Base-by-base conservation (phyloP, 2,797 vertebrate species). In the Australoheros facetus region DNA sequence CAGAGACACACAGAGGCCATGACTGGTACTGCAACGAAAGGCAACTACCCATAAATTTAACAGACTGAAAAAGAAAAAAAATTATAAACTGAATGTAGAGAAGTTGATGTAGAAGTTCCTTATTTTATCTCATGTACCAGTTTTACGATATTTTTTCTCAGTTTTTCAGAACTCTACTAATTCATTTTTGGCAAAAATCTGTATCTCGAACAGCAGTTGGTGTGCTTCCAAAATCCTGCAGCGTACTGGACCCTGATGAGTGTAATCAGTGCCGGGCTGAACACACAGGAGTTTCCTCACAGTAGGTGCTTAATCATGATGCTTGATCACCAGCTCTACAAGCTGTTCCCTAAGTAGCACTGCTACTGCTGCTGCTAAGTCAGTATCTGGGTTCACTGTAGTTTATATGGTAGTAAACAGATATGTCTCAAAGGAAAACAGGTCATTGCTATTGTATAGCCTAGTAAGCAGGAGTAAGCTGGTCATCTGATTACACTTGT, bases 281-380 rank as follows among this genome's bases (percentile, higher is more conserved):
- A 89, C 87, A 89, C 89, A 89, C 80, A 13, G 87, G 86, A 87
- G 85, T 89, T 94, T 93, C 87, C 87, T 94, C 91, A 69, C 93
- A 94, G 92, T 92, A 87, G 93, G 93, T 90, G 91, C 85, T 92
- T 94, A 94, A 95, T 95, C 93, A 94, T 89, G 90, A 93, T 89
- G 91, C 91, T 93, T 94, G 91, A 94, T 94, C 93, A 93, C 91
- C 86, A 73, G 83, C 92, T 92, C 88, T 82, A 90, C 94, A 94
- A 94, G 93, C 93, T 93, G 92, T 93, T 93, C 89, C 82, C 89
- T 76, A 82, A 80, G 81, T 83, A 77, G 80, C 84, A 70, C 85
- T 86, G 84, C 88, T 81, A 83, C 84, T 80, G 83, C 80, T 72
- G 88, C 59, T n/a, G 57, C 34, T 66, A 48, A 87, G 79, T 69